These are phyloP conservation scores for Cephus pulcher DNA, from an alignment of 2,888 invertebrate genomes.

Conservation along the genomic window DNA sequence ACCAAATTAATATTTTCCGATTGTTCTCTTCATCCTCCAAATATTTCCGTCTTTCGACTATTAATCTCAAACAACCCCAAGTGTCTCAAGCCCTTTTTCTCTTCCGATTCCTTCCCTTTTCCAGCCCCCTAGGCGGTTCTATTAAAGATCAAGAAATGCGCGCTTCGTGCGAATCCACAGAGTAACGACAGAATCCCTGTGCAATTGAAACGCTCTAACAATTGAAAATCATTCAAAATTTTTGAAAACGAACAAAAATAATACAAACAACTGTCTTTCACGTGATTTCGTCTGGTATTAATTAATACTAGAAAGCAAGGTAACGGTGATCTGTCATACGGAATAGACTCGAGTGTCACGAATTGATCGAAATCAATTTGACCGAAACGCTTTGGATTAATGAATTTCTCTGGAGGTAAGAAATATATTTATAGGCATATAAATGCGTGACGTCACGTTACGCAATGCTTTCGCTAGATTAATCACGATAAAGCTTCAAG, in stretches of 20 bases:
- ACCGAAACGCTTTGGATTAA: no score
- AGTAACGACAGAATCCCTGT: neutral
- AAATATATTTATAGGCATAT: neutral
- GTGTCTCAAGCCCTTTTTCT: neutral
- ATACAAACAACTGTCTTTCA: neutral
- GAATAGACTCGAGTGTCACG: neutral
- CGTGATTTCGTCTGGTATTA: neutral
- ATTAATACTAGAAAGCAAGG: neutral
- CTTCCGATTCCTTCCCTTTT: conserved; percentile 11
- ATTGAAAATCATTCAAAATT: neutral
- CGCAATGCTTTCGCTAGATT: neutral
- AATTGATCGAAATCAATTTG: neutral
- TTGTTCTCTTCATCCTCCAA: neutral
- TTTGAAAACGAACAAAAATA: neutral
- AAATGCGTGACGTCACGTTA: neutral
- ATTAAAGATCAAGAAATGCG: neutral
- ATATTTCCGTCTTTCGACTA: neutral
- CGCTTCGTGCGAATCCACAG: neutral
- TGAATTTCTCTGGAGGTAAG: no score
- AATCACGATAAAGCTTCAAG: neutral
- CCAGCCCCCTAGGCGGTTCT: conserved; percentile 15
- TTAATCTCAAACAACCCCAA: neutral
- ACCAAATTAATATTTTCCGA: no score
- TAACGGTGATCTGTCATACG: neutral
- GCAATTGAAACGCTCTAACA: neutral